phyloP scores from a whole-genome alignment of 2,888 invertebrate genomes.

The Dicranocentrus wangi region DNA sequence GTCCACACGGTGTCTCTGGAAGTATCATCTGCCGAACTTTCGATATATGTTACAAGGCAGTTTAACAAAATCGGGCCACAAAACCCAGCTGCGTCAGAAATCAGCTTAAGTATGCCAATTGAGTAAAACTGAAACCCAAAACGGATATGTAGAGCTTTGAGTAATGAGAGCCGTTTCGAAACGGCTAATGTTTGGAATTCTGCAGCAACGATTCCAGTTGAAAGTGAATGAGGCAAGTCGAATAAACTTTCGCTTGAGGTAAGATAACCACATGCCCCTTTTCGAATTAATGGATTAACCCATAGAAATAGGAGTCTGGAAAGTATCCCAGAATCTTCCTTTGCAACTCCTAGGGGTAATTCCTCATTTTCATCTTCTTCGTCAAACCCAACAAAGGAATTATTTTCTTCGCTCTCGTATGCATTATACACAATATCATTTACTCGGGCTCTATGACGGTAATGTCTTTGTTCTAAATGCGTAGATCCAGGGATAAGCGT shows the following conservation, averaged over 20 bases:
- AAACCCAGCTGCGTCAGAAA: constrained; percentile 89
- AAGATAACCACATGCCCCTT: constrained; percentile 84
- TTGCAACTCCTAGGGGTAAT: constrained; percentile 85
- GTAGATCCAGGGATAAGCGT: constrained; percentile 81
- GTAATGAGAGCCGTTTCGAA: constrained; percentile 74
- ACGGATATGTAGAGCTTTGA: constrained; percentile 83
- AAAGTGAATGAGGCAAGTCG: constrained; percentile 83
- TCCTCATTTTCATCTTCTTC: constrained; percentile 79
- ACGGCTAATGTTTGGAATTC: constrained; percentile 75
- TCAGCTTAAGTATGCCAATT: constrained; percentile 87
- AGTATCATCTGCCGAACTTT: constrained; percentile 76
- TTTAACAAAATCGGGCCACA: constrained; percentile 92
- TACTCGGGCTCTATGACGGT: constrained; percentile 61
- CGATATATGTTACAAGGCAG: constrained; percentile 85
- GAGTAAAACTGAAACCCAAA: constrained; percentile 89
- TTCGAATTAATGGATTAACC: constrained; percentile 89
- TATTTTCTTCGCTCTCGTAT: constrained; percentile 69
- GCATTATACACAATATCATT: constrained; percentile 65
- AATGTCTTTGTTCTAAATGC: constrained; percentile 69
- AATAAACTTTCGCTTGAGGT: constrained; percentile 86
- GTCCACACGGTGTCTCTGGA: constrained; percentile 75
- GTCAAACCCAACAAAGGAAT: constrained; percentile 80
- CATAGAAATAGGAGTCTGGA: constrained; percentile 89
- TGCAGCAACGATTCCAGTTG: constrained; percentile 79
- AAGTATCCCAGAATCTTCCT: constrained; percentile 80